Base-by-base conservation (phyloP, 2,113 vertebrate genomes). In the Guaruba guarouba region DNA sequence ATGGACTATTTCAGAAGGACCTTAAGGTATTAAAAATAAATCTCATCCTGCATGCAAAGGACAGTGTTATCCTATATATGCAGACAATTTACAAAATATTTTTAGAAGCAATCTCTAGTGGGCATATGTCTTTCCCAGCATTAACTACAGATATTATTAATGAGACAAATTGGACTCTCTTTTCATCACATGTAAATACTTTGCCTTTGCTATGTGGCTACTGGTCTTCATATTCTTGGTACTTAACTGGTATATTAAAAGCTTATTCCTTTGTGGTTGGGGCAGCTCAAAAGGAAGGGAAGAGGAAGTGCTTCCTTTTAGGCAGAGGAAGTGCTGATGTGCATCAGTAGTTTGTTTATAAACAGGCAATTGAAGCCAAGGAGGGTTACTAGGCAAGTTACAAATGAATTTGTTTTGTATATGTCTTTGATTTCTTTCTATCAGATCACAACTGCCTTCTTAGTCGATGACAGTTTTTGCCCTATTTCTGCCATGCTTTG, bases 161-260 rank as follows among this genome's bases (percentile, higher is more conserved):
- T 9, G 25, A n/a, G 84, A 44, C 19, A 89, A 91, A 75, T 82
- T 13, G 62, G 70, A 55, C 37, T 39, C 22, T 28, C 29, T 49
- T 67, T 43, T 63, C 61, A 63, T 29, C 41, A 5, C 37, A 24
- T 4, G 39, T 16, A 54, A 61, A 11, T 63, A 48, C 22, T 85
- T 74, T 43, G 44, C 51, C n/a, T 84, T 48, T 62, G 61, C 17
- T 44, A 0, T 49, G 57, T 49, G 78, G 89, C 88, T 67, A 33
- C 41, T 46, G 41, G 20, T 35, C 35, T 59, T 92, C 17, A 2
- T 16, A 3, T 37, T 61, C 41, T 46, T 52, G 49, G 37, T 52
- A 69, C 74, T 92, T 94, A 94, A 94, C 74, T 88, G 78, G 17
- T 63, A 14, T 74, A 59, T 94, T 90, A 90, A 94, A 93, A 95